phyloP scores from a whole-genome alignment of 2,888 invertebrate species.

The Helleia helle region DNA sequence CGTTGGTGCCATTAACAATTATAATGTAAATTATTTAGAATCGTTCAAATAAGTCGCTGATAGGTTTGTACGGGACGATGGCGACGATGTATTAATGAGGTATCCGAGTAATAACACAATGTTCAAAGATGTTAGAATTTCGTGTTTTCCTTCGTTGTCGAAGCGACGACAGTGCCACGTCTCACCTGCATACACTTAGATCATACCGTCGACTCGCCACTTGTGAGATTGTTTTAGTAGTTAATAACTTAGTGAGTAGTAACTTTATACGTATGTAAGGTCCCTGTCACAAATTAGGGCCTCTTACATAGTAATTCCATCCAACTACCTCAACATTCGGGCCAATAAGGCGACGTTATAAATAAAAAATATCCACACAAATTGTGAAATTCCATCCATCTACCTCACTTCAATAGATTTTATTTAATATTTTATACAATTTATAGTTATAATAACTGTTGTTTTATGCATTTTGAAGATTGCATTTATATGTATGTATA shows the following conservation, averaged over 20 bases:
- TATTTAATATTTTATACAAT: constrained; percentile 75
- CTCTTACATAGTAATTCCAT: constrained; percentile 72
- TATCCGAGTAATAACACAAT: neutral
- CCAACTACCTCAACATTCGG: constrained; percentile 75
- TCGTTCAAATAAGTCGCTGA: constrained; percentile 19
- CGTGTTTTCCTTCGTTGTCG: constrained; percentile 15
- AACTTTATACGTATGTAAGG: constrained; percentile 61
- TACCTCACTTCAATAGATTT: constrained; percentile 80
- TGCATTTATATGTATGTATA: constrained; percentile 66
- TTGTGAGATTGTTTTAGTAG: constrained; percentile 51
- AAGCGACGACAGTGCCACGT: constrained; percentile 21
- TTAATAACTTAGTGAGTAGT: constrained; percentile 56
- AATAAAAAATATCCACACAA: constrained; percentile 67
- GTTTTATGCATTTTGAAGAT: constrained; percentile 74
- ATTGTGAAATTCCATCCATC: constrained; percentile 81
- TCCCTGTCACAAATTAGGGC: constrained; percentile 56
- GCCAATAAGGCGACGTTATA: constrained; percentile 66
- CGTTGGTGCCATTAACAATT: constrained; percentile 67
- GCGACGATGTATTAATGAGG: constrained; percentile 4
- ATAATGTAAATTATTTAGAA: constrained; percentile 49
- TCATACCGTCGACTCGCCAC: constrained; percentile 38
- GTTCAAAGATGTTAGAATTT: constrained; percentile 4
- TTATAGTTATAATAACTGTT: constrained; percentile 73
- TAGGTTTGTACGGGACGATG: constrained; percentile 7
- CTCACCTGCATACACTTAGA: constrained; percentile 38